phyloP scores from a whole-genome alignment of 2,888 invertebrate species.

The Ctenicera cuprea region DNA sequence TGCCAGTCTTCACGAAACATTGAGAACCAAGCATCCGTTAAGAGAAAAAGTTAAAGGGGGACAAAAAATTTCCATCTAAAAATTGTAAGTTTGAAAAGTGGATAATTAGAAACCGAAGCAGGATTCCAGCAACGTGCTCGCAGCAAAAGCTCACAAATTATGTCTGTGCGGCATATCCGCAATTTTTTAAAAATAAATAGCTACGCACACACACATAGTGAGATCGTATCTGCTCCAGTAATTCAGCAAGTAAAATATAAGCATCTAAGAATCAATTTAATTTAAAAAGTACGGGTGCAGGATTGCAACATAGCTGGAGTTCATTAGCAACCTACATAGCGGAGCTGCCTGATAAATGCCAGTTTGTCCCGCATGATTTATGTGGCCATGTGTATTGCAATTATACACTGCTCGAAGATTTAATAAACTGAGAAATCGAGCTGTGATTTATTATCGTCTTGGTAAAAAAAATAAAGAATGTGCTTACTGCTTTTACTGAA shows the following conservation, averaged over 20 bases:
- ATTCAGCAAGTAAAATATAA: constrained; percentile 43
- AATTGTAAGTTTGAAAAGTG: constrained; percentile 3
- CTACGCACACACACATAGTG: constrained; percentile 8
- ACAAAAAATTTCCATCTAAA: constrained; percentile 40
- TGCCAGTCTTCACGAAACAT: constrained; percentile 65
- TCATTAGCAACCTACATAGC: constrained; percentile 65
- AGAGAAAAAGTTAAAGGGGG: constrained; percentile 59
- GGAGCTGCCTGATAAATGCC: constrained; percentile 65
- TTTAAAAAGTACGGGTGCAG: constrained; percentile 48
- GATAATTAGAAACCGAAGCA: too few relatives aligned
- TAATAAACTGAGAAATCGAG: constrained; percentile 71
- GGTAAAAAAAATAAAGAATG: constrained; percentile 56
- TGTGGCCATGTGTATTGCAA: constrained; percentile 69
- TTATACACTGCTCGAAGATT: constrained; percentile 70
- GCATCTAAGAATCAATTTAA: constrained; percentile 47
- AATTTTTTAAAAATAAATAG: constrained; percentile 26
- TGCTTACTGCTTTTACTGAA: constrained; percentile 60
- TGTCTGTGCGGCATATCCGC: background rate
- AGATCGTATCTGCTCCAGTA: constrained; percentile 34
- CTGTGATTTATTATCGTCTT: constrained; percentile 65
- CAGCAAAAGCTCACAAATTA: background rate
- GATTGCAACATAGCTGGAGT: constrained; percentile 59
- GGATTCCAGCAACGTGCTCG: too few relatives aligned
- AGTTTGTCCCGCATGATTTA: constrained; percentile 69
- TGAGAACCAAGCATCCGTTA: constrained; percentile 65